Evolutionary conservation across 2,888 invertebrate genomes (phyloP), one percentile per base, ranked within the genome.

Genomic region (Pachliopta kotzebuea): DNA sequence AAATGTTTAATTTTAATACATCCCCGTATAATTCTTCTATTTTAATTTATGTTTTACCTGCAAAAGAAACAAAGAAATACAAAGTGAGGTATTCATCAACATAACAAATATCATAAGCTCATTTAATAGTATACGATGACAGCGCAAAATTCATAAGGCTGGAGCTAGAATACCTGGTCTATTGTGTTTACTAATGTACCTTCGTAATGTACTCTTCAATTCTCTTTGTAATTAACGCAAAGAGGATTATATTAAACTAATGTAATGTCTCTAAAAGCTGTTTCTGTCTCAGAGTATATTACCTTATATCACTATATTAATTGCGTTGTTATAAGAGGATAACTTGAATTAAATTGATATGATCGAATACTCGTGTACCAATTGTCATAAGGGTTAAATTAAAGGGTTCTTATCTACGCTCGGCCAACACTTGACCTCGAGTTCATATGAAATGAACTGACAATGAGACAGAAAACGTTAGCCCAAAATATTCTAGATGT

Each of bases 71-170:
- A 24, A 37, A 53, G 17, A 53, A 8, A 29, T 18, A 58, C n/a
- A n/a, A n/a, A 18, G 18, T 17, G 20, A 50, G 21, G 20, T 50
- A 21, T 52, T 52, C 14, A 52, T 52, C 21, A 52, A 52, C 21
- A 21, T n/a, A 9, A 52, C 21, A 52, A 29, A 53, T n/a, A 53
- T 37, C 37, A 42, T n/a, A 31, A 53, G 9, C n/a, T 18, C 52
- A 31, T 23, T 60, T 60, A 60, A 60, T 53, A 31, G 8, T 53
- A 53, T 37, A 37, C 31, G 24, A 60, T 60, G 53, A 60, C 60
- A 53, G 37, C 37, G 24, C 60, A 53, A 60, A 60, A 31, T 37
- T 37, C 52, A 53, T 53, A 53, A 60, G 24, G 37, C 60, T 53
- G 50, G 31, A 53, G 60, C 52, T 53, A 31, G 52, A 60, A 60